Evolutionary conservation across 2,797 vertebrate genomes (phyloP), one percentile per base, ranked within the genome.

Genomic region (Phrynocephalus forsythii): DNA sequence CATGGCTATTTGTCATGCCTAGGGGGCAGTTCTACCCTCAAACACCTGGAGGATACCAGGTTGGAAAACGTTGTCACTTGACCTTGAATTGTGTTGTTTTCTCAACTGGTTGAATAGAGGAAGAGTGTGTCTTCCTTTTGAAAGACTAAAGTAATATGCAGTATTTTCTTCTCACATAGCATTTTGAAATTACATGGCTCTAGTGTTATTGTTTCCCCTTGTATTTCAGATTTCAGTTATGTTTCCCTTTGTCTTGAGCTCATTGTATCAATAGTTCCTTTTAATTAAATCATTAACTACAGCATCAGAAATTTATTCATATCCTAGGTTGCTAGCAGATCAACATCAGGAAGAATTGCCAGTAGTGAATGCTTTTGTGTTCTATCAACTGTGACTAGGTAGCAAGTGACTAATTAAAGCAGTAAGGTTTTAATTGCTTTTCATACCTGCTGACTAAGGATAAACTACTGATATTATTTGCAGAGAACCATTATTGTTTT

Each of bases 321-420:
- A 84, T 28, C 79, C 79, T 15, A 26, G 79, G 9, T 82, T 77
- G 77, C 78, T 63, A 77, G 82, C 20, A 91, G 87, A 91, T 72
- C 75, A 13, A 73, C 69, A 72, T 52, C 1, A 15, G 68, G 33
- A 86, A 83, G 38, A 89, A 89, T 83, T 1, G 30, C 0, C 13
- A 38, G 76, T 5, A 75, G n/a, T 1, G 66, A 78, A 4, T 52
- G 69, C 90, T 87, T 87, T 52, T 87, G 52, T 82, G 1, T 85
- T 91, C 88, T 90, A 8, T 77, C 60, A 88, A 79, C 68, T 87
- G 90, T 90, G 89, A 73, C 82, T 82, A 10, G 0, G 5, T 90
- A 83, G 82, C 89, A 94, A 89, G 85, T 82, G 79, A 56, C 90
- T 91, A 92, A 90, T 92, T 90, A 93, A 91, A 88, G 82, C 80